Conservation (phyloP, 1,140 invertebrate species). For the Trypoxylus dichotomus region DNA sequence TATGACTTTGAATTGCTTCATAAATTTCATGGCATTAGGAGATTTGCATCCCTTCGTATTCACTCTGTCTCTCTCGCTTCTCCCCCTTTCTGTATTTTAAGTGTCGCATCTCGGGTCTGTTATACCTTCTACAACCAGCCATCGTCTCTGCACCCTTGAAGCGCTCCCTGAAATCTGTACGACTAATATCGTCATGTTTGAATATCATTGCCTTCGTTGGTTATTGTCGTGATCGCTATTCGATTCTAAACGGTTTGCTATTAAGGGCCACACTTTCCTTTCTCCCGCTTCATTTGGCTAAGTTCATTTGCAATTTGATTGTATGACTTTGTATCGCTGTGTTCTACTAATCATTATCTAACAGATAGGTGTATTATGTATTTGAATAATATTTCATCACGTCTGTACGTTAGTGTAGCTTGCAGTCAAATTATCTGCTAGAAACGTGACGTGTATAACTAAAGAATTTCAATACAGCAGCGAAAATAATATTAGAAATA, state of each 20-base stretch:
- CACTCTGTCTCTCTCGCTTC: neutral
- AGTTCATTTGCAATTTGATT: constrained; percentile 7
- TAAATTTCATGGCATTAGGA: constrained; percentile 54
- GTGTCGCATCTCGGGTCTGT: neutral
- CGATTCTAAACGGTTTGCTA: neutral
- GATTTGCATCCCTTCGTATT: constrained; percentile 44
- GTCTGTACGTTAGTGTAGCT: too few species aligned
- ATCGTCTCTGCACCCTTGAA: neutral
- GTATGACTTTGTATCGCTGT: neutral
- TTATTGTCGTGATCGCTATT: neutral
- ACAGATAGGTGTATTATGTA: too few species aligned
- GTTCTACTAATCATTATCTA: too few species aligned
- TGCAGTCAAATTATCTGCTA: too few species aligned
- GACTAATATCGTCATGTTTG: constrained; percentile 18
- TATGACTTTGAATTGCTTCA: constrained; percentile 55
- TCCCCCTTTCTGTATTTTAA: constrained; percentile 1
- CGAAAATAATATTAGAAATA: too few species aligned
- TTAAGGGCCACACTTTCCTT: neutral
- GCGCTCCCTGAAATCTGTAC: neutral
- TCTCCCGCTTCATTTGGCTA: neutral
- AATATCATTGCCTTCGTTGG: neutral
- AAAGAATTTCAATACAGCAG: too few species aligned
- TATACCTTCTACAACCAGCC: neutral
- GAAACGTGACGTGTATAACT: too few species aligned
- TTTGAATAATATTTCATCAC: too few species aligned